A percentile compares a stretch with the other conserved stretches of the same genome.
Conservation (phyloP, 2,888 invertebrate species). For the Brachycybe producta region DNA sequence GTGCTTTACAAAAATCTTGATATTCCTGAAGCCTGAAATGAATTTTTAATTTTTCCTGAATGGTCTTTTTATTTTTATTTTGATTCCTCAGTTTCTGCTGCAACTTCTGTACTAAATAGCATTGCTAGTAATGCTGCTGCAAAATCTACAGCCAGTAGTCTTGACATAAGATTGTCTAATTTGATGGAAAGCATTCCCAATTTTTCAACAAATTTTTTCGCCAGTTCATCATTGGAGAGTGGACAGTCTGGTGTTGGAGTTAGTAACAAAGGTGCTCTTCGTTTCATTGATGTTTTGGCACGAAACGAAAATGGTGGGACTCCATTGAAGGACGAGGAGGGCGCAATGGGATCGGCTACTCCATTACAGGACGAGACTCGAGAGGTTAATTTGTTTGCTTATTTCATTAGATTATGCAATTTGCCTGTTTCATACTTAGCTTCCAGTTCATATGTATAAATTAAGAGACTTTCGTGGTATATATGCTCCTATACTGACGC, state of each 20-base stretch:
- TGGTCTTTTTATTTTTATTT: too few relatives aligned
- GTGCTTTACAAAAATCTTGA: too few relatives aligned
- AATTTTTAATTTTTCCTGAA: too few relatives aligned
- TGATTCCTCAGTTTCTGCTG: not conserved
- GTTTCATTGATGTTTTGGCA: not conserved
- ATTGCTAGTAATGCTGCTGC: not conserved
- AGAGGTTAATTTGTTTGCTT: constrained; percentile 1
- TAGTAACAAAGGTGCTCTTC: constrained; percentile 2
- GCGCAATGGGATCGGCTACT: constrained; percentile 22
- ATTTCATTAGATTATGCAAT: not conserved
- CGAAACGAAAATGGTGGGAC: constrained; percentile 19
- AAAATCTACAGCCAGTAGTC: constrained; percentile 20
- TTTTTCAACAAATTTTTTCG: constrained; percentile 18
- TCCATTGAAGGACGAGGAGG: constrained; percentile 24
- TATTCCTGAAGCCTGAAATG: too few relatives aligned
- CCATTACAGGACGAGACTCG: constrained; percentile 24
- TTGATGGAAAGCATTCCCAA: constrained; percentile 25
- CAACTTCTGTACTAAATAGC: not conserved
- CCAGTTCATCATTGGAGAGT: constrained; percentile 18
- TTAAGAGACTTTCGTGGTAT: too few relatives aligned
- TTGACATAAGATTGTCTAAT: constrained; percentile 25
- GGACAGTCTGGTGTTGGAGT: not conserved
- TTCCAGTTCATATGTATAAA: too few relatives aligned
- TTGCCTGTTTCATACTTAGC: too few relatives aligned
- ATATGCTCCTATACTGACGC: too few relatives aligned